Evolutionary conservation across 2,797 vertebrate genomes (phyloP).

Genomic region (Rhynchonycteris naso): DNA sequence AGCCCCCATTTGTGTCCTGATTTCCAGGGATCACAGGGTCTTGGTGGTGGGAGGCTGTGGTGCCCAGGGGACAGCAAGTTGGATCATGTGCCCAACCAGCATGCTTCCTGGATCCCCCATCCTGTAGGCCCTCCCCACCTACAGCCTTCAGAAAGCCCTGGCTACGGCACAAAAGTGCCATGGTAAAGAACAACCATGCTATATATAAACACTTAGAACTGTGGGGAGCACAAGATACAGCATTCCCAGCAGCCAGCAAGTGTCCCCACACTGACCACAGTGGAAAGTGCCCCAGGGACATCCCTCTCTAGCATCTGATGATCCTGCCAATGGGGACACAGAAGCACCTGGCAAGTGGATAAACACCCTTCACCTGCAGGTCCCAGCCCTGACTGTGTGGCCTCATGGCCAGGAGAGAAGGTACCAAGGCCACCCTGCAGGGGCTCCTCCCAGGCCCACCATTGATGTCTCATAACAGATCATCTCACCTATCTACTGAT

Average conservation of each 20-base stretch:
- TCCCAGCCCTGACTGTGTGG: too few species aligned
- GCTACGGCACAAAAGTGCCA: not conserved
- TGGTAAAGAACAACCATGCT: not conserved
- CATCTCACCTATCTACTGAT: not conserved
- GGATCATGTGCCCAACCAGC: not conserved
- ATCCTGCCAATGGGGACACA: rapidly evolving
- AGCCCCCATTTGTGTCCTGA: not conserved
- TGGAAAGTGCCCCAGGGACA: too few species aligned
- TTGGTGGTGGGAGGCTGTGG: not conserved
- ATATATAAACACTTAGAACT: not conserved
- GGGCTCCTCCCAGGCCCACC: not conserved
- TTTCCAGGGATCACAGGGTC: not conserved
- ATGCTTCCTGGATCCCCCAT: not conserved
- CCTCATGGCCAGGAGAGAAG: not conserved
- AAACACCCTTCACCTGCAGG: not conserved
- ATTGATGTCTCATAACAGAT: not conserved
- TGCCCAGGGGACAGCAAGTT: not conserved
- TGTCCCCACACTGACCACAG: not conserved
- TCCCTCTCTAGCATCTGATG: not conserved
- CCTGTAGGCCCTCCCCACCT: not conserved
- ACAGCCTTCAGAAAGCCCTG: not conserved
- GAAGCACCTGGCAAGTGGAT: not conserved
- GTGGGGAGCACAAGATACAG: not conserved
- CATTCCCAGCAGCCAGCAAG: not conserved
- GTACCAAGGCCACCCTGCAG: not conserved